phyloP scores from a whole-genome alignment of 2,888 invertebrate genomes.

The Hyles lineata region DNA sequence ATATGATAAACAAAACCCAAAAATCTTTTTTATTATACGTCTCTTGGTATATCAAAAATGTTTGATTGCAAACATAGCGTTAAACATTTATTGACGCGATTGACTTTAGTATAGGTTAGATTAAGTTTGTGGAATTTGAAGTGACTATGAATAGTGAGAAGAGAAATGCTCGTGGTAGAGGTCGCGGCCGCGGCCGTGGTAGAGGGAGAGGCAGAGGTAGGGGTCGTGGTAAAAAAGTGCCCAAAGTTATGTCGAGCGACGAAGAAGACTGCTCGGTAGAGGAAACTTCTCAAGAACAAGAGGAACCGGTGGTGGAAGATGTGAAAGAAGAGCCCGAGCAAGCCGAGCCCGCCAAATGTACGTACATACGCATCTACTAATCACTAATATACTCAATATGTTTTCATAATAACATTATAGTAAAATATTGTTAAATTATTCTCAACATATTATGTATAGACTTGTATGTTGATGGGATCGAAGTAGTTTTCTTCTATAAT shows the following conservation, averaged over 20 bases:
- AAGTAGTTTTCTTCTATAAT: not conserved
- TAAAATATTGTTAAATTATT: not conserved
- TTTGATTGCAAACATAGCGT: not conserved
- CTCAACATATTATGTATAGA: not conserved
- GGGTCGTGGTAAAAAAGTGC: slow-evolving; percentile 90
- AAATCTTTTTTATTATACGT: not conserved
- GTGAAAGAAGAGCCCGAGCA: slow-evolving; percentile 77
- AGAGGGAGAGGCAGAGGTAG: slow-evolving; percentile 89
- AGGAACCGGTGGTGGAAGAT: slow-evolving; percentile 75
- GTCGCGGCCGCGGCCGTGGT: slow-evolving; percentile 91
- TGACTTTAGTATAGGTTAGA: slow-evolving; percentile 24
- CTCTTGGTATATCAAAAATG: not conserved
- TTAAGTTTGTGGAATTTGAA: slow-evolving; percentile 17
- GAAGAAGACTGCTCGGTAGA: slow-evolving; percentile 83
- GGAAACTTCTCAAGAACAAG: slow-evolving; percentile 81
- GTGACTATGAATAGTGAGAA: slow-evolving; percentile 79
- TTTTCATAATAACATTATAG: not conserved
- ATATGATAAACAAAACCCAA: not conserved
- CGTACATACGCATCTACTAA: slow-evolving; percentile 31
- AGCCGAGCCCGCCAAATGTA: slow-evolving; percentile 83
- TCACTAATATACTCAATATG: not conserved
- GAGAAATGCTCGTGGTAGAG: slow-evolving; percentile 88
- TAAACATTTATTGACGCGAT: slow-evolving; percentile 1
- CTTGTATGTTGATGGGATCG: not conserved
- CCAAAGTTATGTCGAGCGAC: slow-evolving; percentile 88